Evolutionary conservation across 2,113 vertebrate species (phyloP).

Genomic region (Chloropsis hardwickii): DNA sequence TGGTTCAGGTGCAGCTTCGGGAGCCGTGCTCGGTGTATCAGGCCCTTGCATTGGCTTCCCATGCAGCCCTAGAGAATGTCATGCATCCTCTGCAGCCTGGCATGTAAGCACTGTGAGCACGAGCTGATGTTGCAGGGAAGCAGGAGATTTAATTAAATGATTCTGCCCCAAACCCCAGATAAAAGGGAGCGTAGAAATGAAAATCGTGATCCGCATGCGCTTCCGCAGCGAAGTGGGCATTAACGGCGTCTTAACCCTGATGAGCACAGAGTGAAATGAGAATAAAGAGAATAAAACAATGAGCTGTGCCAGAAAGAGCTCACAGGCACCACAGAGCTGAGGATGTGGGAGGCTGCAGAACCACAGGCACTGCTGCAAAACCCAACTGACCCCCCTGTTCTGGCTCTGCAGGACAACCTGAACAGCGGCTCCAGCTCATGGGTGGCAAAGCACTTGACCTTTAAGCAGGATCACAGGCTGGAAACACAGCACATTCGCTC

Average conservation of each 20-base stretch:
- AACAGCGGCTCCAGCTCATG: constrained; percentile 62
- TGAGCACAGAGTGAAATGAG: background rate
- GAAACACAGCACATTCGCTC: constrained; percentile 85
- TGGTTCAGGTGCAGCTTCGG: background rate
- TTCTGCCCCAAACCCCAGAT: background rate
- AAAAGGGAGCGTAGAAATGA: background rate
- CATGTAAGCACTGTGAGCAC: rapidly evolving
- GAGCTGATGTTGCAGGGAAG: background rate
- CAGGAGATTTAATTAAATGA: background rate
- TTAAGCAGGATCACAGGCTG: constrained; percentile 83
- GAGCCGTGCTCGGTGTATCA: background rate
- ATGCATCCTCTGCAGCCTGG: background rate
- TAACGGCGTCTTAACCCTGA: background rate
- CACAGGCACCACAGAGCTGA: background rate
- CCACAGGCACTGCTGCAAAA: too few species aligned
- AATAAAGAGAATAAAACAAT: background rate
- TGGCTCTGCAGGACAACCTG: constrained; percentile 72
- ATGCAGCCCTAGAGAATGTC: background rate
- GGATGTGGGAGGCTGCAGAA: background rate
- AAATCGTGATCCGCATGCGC: rapidly evolving
- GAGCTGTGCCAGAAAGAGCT: background rate
- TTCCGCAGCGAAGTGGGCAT: background rate
- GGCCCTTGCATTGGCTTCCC: background rate
- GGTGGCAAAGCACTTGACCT: constrained; percentile 74
- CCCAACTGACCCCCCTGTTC: background rate